Base-by-base conservation (phyloP, 23 tunicate genomes). In the Trididemnum clinides region DNA sequence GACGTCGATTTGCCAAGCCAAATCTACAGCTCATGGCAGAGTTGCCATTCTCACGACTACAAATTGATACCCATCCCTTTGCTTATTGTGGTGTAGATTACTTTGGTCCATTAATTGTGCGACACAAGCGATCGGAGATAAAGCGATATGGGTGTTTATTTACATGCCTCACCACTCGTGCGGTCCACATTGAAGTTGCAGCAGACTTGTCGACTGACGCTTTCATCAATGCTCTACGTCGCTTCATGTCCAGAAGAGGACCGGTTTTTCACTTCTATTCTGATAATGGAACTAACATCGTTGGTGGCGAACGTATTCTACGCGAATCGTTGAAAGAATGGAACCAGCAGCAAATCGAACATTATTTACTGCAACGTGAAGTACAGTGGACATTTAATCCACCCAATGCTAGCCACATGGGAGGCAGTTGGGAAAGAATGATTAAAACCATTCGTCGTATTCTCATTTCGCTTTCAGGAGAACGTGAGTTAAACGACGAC, bases 381-480 rank as follows among this genome's bases (percentile, higher is more conserved):
- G 22, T 59, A 19, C 66, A 59, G 22, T 59, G 25, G 66, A 59
- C 23, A 5, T 10, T 59, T 5, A 59, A 59, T 59, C 25, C 66
- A 25, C 66, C 66, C 66, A 59, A 25, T 25, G 66, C 66, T 28
- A 59, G 66, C 25, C 66, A 59, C 66, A 59, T 59, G 66, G 66
- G 66, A 59, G 66, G 66, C 12, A 44, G 12, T 10, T 44, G 54
- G 54, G 54, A 44, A 15, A 44, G 54, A 44, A 44, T 44, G 54
- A 44, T 15, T 15, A 44, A 4, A 3, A n/a, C 22, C 66, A n/a
- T 59, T 4, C 21, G 66, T 3, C 20, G 66, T 19, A n/a, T 59
- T 59, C 22, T 59, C 5, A 3, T 28, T 59, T 4, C 66, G 23
- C 3, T 59, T 4, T 10, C 25, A 19, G 15, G 15, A 10, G 15